phyloP scores from a whole-genome alignment of 2,113 vertebrate genomes.

The Prunella himalayana region DNA sequence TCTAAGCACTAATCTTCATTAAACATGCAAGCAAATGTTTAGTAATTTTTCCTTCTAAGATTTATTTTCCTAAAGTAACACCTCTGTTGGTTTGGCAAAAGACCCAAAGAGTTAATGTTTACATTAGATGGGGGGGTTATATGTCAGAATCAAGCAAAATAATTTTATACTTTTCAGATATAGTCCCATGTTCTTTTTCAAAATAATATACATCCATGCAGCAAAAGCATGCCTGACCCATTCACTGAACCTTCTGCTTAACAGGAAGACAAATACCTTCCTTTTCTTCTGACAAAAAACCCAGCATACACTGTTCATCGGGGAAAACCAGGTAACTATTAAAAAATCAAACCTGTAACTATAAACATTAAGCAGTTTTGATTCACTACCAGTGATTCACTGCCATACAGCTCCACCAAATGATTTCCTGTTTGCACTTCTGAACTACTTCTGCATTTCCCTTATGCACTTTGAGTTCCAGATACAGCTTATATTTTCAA shows the following conservation, averaged over 20 bases:
- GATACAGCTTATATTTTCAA: neutral
- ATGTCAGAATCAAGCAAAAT: neutral
- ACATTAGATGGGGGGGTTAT: neutral
- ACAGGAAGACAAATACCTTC: neutral
- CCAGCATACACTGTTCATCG: neutral
- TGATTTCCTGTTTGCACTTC: neutral
- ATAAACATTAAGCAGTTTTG: neutral
- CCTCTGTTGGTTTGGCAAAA: neutral
- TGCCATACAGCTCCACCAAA: neutral
- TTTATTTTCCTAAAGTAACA: neutral
- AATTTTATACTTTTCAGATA: neutral
- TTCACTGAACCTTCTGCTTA: neutral
- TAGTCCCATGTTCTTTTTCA: neutral
- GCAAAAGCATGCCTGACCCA: neutral
- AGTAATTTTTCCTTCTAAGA: neutral
- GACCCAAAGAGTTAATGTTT: neutral
- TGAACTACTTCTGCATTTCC: neutral
- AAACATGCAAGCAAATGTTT: neutral
- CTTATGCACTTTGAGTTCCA: neutral
- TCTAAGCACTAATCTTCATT: neutral
- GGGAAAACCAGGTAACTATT: neutral
- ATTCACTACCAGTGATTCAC: neutral
- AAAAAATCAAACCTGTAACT: neutral
- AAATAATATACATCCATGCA: neutral
- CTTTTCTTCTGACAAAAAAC: neutral